Evolutionary conservation across 1,140 invertebrate species (phyloP), one percentile per base, ranked within the genome.

Genomic region (Yoshiicerus persimilis): DNA sequence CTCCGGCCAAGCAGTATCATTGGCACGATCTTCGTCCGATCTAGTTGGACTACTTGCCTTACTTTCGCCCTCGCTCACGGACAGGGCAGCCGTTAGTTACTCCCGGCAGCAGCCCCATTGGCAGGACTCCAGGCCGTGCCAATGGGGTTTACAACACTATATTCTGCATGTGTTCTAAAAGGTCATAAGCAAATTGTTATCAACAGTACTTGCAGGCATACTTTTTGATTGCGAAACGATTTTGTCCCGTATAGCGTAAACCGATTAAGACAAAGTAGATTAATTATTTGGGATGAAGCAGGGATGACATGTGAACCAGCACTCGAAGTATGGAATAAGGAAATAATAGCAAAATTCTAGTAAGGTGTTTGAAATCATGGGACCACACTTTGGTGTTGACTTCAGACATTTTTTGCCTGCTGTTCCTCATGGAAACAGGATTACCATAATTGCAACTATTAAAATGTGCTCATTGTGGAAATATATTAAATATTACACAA

Each of bases 221-320:
- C 30, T 90, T 20, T 87, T 91, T 25, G n/a, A 2, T 4, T 75
- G 34, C 0, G 89, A 88, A 10, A 30, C 86, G n/a, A 91, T 89
- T 38, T 32, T 27, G 27, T 75, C 85, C 6, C 6, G 4, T 27
- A 84, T 87, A 11, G 2, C 9, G 84, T n/a, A 13, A 25, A 62
- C 30, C n/a, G 2, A 30, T 20, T 89, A 23, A n/a, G n/a, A n/a
- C n/a, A n/a, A n/a, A n/a, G n/a, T n/a, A n/a, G n/a, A n/a, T n/a
- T n/a, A n/a, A n/a, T 64, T n/a, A n/a, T n/a, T n/a, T n/a, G n/a
- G n/a, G n/a, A n/a, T n/a, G n/a, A n/a, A n/a, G n/a, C n/a, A n/a
- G 91, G 92, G 83, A 93, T 92, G 92, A 87, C 91, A 10, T 90
- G 91, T 27, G 91, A 91, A 88, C 86, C 86, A 85, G 66, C 90